Conservation (phyloP, 1,140 invertebrate species). For the Myzus persicae region DNA sequence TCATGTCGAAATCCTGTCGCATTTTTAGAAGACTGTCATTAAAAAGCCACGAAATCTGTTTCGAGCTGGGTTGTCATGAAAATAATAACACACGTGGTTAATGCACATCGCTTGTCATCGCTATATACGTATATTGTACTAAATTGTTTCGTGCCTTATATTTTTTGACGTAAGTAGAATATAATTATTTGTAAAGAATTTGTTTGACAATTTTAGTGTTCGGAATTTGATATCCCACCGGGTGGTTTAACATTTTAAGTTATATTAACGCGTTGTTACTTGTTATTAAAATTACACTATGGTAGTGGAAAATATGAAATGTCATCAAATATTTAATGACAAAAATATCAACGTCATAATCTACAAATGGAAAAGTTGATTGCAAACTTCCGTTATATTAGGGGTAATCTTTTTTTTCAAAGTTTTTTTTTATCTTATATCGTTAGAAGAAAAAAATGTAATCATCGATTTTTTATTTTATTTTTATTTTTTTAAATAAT, state of each 20-base stretch:
- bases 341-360: not conserved
- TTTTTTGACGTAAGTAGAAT: not conserved
- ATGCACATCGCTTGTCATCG: not conserved
- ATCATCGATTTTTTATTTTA: not conserved
- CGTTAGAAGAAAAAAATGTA: not conserved
- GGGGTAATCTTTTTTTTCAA: not conserved
- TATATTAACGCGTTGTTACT: not conserved
- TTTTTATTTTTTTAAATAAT: not conserved
- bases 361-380: not conserved
- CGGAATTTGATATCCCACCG: not conserved
- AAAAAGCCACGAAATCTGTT: not conserved
- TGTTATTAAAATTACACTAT: not conserved
- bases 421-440: not conserved
- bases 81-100: not conserved
- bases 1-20: not conserved
- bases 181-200: not conserved
- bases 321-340: not conserved
- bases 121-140: not conserved
- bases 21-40: conserved; percentile 1
- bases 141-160: not conserved
- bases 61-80: conserved; percentile 13
- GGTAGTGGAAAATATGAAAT: not conserved
- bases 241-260: not conserved
- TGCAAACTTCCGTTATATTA: not conserved
- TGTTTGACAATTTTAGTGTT: not conserved